Evolutionary conservation across 1,140 invertebrate species (phyloP).

Genomic region (Drosophila murphyi): DNA sequence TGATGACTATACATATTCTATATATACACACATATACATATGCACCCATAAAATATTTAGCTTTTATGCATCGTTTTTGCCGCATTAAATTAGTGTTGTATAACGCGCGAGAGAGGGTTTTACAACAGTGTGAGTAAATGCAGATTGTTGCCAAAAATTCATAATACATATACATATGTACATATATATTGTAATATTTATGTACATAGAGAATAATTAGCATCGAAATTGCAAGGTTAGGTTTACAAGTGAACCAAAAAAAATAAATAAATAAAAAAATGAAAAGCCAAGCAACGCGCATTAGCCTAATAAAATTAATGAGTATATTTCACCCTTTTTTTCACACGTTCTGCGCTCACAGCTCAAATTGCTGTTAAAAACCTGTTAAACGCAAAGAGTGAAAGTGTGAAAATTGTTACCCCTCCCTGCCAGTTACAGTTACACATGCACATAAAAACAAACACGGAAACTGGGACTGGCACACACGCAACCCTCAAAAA

Average conservation of each 20-base stretch:
- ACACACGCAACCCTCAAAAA: conserved; percentile 69
- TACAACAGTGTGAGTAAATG: conserved; percentile 19
- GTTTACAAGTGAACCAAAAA: not conserved
- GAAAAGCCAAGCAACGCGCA: conserved; percentile 5
- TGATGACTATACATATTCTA: conserved; percentile 33
- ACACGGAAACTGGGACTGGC: conserved; percentile 24
- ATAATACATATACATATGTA: conserved; percentile 24
- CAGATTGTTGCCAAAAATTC: conserved; percentile 52
- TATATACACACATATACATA: conserved; percentile 44
- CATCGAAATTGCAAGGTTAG: conserved; percentile 29
- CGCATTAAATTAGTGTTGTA: conserved; percentile 73
- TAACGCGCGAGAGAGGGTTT: conserved; percentile 42
- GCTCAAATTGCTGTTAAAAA: conserved; percentile 59
- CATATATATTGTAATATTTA: conserved; percentile 17
- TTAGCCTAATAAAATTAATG: conserved; percentile 37
- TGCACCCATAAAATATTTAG: conserved; percentile 68
- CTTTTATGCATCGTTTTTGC: conserved; percentile 68
- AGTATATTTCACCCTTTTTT: conserved; percentile 43
- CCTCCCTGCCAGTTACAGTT: not conserved
- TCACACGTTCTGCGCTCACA: conserved; percentile 34
- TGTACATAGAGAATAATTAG: not conserved
- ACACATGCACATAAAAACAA: conserved; percentile 8
- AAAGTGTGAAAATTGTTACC: conserved; percentile 75
- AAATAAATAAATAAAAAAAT: not conserved
- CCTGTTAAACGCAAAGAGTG: conserved; percentile 75